Evolutionary conservation across 2,888 invertebrate species (phyloP).

Genomic region (Leistus spinibarbis): DNA sequence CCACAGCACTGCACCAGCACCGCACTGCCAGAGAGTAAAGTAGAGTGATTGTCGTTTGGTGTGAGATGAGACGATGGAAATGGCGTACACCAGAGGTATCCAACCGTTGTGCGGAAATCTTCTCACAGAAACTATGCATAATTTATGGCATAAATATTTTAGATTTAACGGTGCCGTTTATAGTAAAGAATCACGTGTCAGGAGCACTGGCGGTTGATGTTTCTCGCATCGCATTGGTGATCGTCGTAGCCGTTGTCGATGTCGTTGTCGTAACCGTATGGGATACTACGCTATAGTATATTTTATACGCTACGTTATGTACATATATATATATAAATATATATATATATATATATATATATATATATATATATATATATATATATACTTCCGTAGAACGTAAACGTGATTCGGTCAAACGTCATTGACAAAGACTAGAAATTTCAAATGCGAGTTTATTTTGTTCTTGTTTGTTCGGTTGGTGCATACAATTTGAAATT

Average conservation of each 20-base stretch:
- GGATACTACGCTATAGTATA: not conserved
- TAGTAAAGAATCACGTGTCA: constrained; percentile 38
- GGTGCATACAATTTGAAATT: constrained; percentile 29
- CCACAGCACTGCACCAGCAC: not conserved
- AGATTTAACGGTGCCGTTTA: constrained; percentile 37
- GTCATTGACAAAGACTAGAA: constrained; percentile 21
- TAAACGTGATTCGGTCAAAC: not conserved
- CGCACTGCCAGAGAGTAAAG: not conserved
- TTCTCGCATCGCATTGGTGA: constrained; percentile 20
- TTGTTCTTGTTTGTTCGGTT: constrained; percentile 18
- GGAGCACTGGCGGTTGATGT: constrained; percentile 32
- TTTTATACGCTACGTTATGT: not conserved
- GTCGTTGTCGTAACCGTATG: not conserved
- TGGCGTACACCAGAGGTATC: constrained; percentile 25
- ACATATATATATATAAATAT: not conserved
- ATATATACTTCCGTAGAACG: not conserved
- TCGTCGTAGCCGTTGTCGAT: not conserved
- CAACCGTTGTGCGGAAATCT: constrained; percentile 21
- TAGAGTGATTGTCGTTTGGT: not conserved
- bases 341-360: not conserved
- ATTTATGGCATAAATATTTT: constrained; percentile 39
- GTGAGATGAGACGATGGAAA: not conserved
- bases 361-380: too few species aligned
- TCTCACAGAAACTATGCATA: constrained; percentile 37
- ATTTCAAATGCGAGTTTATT: constrained; percentile 23